Evolutionary conservation across 2,888 invertebrate species (phyloP).

Genomic region (Oscheius sp.): DNA sequence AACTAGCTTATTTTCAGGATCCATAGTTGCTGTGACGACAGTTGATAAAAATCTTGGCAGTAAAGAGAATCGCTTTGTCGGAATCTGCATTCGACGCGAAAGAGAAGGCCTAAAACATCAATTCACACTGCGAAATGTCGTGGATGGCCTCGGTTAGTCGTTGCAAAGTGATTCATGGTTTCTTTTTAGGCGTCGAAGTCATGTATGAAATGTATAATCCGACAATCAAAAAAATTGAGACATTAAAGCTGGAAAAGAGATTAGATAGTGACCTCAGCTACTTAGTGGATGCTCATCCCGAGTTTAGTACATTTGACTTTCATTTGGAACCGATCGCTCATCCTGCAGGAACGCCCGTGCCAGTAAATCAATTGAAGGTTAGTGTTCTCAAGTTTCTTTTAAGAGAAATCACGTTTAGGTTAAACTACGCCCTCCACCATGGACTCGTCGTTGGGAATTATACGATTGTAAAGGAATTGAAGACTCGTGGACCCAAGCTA

Average conservation of each 20-base stretch:
- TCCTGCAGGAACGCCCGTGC: conserved; percentile 82
- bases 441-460: conserved; percentile 83
- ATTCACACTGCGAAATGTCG: conserved; percentile 88
- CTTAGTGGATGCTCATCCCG: conserved; percentile 82
- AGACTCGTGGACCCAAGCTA: conserved; percentile 61
- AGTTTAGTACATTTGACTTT: conserved; percentile 85
- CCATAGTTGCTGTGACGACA: conserved; percentile 67
- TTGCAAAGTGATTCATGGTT: background rate
- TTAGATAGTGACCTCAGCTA: conserved; percentile 88
- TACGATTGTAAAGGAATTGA: conserved; percentile 62
- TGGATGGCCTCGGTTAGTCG: conserved; percentile 83
- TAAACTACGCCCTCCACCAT: conserved; percentile 79
- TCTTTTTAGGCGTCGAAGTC: conserved; percentile 76
- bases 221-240: conserved; percentile 86
- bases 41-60: conserved; percentile 60
- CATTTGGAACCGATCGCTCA: conserved; percentile 86
- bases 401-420: conserved; percentile 71
- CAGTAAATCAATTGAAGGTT: conserved; percentile 77
- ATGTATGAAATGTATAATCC: conserved; percentile 92
- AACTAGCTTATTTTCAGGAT: conserved; percentile 47
- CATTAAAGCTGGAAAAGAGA: conserved; percentile 88
- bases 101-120: conserved; percentile 84
- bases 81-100: conserved; percentile 88
- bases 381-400: background rate
- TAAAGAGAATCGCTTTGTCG: conserved; percentile 82